Evolutionary conservation across 1,140 invertebrate genomes (phyloP).

Genomic region (Gonatopus flavifemur): DNA sequence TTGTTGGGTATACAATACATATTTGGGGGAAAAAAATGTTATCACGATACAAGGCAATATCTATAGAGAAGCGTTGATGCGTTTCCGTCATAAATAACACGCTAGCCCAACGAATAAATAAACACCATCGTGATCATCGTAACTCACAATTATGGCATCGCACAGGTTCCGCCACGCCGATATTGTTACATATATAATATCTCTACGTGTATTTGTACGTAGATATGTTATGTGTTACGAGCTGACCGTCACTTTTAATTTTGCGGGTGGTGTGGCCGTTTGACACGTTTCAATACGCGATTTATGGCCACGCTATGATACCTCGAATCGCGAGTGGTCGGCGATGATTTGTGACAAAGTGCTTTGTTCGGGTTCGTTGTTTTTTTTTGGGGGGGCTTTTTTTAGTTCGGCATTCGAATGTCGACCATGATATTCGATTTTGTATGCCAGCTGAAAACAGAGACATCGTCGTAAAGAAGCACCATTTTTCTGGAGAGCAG

Average conservation of each 20-base stretch:
- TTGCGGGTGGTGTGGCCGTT: constrained; percentile 34
- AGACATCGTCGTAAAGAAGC: no score
- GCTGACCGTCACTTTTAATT: constrained; percentile 51
- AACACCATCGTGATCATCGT: constrained; percentile 40
- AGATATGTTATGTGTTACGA: constrained; percentile 18
- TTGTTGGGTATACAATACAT: no score
- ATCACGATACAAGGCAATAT: no score
- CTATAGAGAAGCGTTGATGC: constrained; percentile 28
- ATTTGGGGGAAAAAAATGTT: no score
- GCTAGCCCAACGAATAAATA: constrained; percentile 40
- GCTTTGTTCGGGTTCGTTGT: constrained; percentile 8
- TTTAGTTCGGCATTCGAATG: no score
- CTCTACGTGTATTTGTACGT: not conserved
- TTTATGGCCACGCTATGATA: constrained; percentile 42
- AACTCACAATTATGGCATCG: constrained; percentile 45
- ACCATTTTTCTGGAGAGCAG: no score
- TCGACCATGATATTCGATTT: no score
- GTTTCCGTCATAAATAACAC: constrained; percentile 46
- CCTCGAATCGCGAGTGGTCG: constrained; percentile 24
- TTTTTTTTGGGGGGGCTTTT: no score
- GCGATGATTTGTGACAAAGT: constrained; percentile 39
- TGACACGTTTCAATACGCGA: constrained; percentile 46
- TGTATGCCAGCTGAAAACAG: no score
- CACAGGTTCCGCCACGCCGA: constrained; percentile 24
- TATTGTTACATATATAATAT: constrained; percentile 20